Evolutionary conservation across 2,888 invertebrate genomes (phyloP).

Genomic region (Hylaea fasciaria): DNA sequence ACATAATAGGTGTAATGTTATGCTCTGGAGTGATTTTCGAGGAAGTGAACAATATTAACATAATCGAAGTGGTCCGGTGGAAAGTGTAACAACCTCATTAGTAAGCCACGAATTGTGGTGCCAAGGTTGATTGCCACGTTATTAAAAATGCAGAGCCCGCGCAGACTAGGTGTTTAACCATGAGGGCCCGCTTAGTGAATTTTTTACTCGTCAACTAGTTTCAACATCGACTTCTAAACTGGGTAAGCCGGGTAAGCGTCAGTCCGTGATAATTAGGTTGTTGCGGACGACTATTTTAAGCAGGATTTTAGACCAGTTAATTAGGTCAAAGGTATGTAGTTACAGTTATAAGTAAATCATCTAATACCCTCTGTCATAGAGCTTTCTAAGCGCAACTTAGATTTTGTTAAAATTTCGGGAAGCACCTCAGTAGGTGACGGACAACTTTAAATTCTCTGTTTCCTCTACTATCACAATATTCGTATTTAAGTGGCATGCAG

Average conservation of each 20-base stretch:
- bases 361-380: too few species aligned
- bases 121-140: conserved; percentile 57
- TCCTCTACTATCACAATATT: too few species aligned
- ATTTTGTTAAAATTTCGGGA: too few species aligned
- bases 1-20: neutral
- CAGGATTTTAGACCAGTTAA: neutral
- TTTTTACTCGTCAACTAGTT: conserved; percentile 46
- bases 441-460: too few species aligned
- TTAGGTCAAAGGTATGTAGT: too few species aligned
- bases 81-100: conserved; percentile 54
- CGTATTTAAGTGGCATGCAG: too few species aligned
- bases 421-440: too few species aligned
- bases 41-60: conserved; percentile 37
- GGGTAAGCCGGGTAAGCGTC: conserved; percentile 12
- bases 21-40: conserved; percentile 16
- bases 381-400: too few species aligned
- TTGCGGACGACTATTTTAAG: neutral
- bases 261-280: conserved; percentile 7
- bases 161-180: conserved; percentile 52
- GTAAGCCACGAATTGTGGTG: conserved; percentile 51
- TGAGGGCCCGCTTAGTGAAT: conserved; percentile 47
- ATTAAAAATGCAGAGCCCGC: conserved; percentile 58
- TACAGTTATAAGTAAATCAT: too few species aligned
- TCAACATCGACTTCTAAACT: conserved; percentile 23
- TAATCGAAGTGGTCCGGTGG: conserved; percentile 41